Evolutionary conservation across 2,888 invertebrate species (phyloP).

Genomic region (Mimumesa dahlbomi): DNA sequence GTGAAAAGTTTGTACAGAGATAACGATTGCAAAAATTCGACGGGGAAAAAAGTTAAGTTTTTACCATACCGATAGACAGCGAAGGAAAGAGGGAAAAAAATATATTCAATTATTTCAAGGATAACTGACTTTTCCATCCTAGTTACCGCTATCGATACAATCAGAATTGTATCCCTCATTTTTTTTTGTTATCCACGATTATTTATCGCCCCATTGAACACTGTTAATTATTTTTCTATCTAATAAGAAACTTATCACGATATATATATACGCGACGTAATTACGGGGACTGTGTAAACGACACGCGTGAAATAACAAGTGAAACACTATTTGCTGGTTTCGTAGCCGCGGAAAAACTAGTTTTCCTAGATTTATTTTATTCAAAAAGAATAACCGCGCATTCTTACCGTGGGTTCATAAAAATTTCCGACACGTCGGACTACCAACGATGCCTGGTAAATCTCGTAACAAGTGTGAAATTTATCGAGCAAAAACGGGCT

Average conservation of each 20-base stretch:
- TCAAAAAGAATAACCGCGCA: conserved; percentile 21
- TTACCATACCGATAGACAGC: not conserved
- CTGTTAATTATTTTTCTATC: conserved; percentile 40
- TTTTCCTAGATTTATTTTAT: conserved; percentile 37
- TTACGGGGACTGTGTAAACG: conserved; percentile 49
- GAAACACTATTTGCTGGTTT: conserved; percentile 27
- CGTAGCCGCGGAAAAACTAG: conserved; percentile 47
- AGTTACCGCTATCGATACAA: not conserved
- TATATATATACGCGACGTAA: conserved; percentile 26
- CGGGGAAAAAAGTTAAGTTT: conserved; percentile 10
- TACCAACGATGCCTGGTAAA: conserved; percentile 32
- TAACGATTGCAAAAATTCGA: not conserved
- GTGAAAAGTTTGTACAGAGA: conserved; percentile 1
- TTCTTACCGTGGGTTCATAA: too few species aligned
- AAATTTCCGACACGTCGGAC: too few species aligned
- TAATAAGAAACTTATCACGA: conserved; percentile 27
- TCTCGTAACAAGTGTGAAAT: not conserved
- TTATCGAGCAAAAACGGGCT: not conserved
- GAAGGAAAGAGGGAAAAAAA: not conserved
- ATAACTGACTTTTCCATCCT: conserved; percentile 8
- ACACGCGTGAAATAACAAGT: conserved; percentile 42
- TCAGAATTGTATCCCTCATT: not conserved
- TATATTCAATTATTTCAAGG: conserved; percentile 20
- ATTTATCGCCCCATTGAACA: conserved; percentile 48
- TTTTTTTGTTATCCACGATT: conserved; percentile 12